Evolutionary conservation across 92 coral and sea anemone species (phyloP), one percentile per base, ranked within the genome.

Genomic region (Zoanthus sociatus): DNA sequence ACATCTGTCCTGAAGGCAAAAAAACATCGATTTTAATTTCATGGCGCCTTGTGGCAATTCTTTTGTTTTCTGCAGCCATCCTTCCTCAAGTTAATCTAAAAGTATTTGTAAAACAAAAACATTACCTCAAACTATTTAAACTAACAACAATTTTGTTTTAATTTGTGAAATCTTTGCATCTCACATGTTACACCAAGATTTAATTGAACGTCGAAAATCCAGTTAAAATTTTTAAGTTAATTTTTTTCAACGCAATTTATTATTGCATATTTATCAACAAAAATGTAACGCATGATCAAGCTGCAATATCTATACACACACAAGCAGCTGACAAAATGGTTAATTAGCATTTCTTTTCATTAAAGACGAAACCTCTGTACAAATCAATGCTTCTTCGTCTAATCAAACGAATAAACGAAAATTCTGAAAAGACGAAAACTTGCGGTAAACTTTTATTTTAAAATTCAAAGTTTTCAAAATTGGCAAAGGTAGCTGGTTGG

Each of bases 321-420:
- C 69, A 18, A 18, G 85, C 85, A 81, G 85, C 85, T 66, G 63
- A 81, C 53, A 81, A 81, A 78, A 17, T 42, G 31, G 6, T 48
- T 66, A 66, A 81, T 81, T 81, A 64, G 85, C 85, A 81, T 81
- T 71, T 81, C 74, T 30, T 81, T 81, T 81, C 85, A 81, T 45
- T 47, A 81, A 81, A 81, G 47, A 81, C 75, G 45, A 81, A 81
- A 66, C 66, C 85, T 47, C 85, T 81, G 75, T 81, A 79, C 84
- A 81, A 66, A 81, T 46, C 45, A 81, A 81, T 60, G 76, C 85
- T 30, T 81, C 70, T 53, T 66, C 61, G 46, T 0, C 63, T 81
- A 61, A 81, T 81, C 45, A 81, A 81, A 9, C 26, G 63, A 81
- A 81, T 45, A 81, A 81, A 81, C 73, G 75, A 64, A 81, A 81